Evolutionary conservation across 1,140 invertebrate species (phyloP), one percentile per base, ranked within the genome.

Genomic region (Tachypleus tridentatus): DNA sequence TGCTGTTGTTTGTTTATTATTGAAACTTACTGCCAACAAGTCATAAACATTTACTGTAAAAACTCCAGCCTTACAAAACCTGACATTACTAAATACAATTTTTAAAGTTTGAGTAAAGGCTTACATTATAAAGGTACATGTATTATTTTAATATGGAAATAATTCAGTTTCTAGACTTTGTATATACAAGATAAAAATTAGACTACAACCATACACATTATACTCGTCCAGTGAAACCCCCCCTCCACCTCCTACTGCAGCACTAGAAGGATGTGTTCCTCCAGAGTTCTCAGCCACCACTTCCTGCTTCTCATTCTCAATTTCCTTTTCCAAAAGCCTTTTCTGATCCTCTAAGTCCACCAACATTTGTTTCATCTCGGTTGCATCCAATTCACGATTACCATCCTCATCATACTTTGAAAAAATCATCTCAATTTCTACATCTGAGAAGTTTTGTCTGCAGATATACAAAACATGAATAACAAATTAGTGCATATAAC

Each of bases 401-500:
- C 80, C 80, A 70, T 82, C 82, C 67, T 77, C 70, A 69, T 86
- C 84, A 70, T 86, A 87, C 68, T 82, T 80, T 3, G 82, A 78
- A 71, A 87, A 83, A 72, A 86, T 81, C 78, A 85, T 84, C 74
- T 86, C 83, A 63, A 86, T 85, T 75, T 87, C 85, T 69, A 81
- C 73, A 70, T 86, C 84, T 66, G 80, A 80, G 70, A 86, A 85
- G 66, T 83, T 81, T 66, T 80, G 82, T 54, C 67, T 69, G 53
- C 10, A 10, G 47, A 56, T 54, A 54, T n/a, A 54, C 29, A 29
- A 29, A 29, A 29, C 29, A 29, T 29, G 29, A 29, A 29, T 29
- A 29, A 29, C 29, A 29, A 29, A 29, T 29, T 29, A 29, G 29
- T 29, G 29, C 29, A 29, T 29, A 29, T 29, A 29, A 29, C 29